Percentiles rank a stretch among this genome's conserved stretches.
Evolutionary conservation across 2,113 vertebrate genomes (phyloP).

Genomic region (Prietella phreatophila): DNA sequence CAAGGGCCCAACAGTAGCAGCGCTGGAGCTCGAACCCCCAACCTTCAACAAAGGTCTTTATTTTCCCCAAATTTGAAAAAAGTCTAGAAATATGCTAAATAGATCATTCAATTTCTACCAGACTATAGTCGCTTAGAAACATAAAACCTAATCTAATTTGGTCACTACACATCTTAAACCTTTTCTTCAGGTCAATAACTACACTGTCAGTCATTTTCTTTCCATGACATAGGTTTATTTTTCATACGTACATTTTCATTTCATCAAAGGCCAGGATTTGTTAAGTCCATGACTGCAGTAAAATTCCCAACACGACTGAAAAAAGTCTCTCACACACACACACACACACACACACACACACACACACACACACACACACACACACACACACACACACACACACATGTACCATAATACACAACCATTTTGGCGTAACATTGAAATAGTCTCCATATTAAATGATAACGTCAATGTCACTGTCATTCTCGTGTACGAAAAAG

Average conservation of each 20-base stretch:
- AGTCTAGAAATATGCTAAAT: no score
- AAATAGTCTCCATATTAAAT: conserved; percentile 69
- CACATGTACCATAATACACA: conserved; percentile 64
- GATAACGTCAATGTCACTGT: conserved; percentile 66
- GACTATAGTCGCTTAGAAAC: no score
- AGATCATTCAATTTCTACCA: background rate
- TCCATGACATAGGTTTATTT: conserved; percentile 71
- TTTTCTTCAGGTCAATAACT: conserved; percentile 3
- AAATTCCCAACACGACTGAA: conserved; percentile 60
- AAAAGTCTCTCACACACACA: conserved; percentile 48
- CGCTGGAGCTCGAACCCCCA: no score
- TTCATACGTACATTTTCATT: conserved; percentile 64
- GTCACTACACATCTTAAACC: background rate
- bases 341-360: background rate
- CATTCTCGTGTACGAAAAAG: conserved; percentile 79
- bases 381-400: conserved; percentile 30
- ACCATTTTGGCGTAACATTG: conserved; percentile 69
- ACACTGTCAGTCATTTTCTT: conserved; percentile 36
- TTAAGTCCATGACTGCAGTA: conserved; percentile 59
- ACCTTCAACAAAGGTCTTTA: no score
- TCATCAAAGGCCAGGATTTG: conserved; percentile 63
- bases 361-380: background rate
- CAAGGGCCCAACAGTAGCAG: no score
- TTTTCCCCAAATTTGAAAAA: no score
- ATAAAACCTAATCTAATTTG: no score